Percentiles rank a stretch among this genome's conserved stretches.
Evolutionary conservation across 2,113 vertebrate species (phyloP).

Genomic region (Baryphthengus martii): DNA sequence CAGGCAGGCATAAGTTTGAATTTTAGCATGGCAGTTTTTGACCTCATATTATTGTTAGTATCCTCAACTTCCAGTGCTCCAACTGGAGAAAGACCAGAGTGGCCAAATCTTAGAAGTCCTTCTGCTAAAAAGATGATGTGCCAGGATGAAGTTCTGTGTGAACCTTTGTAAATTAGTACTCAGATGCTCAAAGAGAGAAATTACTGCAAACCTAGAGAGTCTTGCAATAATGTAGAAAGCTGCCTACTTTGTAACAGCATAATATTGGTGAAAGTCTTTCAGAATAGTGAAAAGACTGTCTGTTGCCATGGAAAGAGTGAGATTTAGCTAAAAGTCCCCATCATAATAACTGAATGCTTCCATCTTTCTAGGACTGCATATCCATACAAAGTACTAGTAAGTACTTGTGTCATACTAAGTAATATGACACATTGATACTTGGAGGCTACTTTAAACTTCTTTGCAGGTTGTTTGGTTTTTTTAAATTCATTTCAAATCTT

Average conservation of each 20-base stretch:
- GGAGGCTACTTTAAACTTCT: background rate
- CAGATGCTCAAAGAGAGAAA: background rate
- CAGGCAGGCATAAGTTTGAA: background rate
- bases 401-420: background rate
- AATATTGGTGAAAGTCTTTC: background rate
- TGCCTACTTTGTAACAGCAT: background rate
- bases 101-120: background rate
- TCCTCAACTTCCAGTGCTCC: background rate
- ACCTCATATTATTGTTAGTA: background rate
- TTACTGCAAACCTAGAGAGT: background rate
- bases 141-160: background rate
- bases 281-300: background rate
- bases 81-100: background rate
- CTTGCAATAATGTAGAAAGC: background rate
- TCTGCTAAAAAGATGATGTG: background rate
- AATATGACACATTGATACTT: background rate
- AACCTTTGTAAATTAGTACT: background rate
- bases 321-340: background rate
- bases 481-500: background rate
- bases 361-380: background rate
- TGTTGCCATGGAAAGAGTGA: background rate
- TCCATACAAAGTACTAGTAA: background rate
- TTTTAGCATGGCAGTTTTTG: background rate
- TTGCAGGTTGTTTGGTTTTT: background rate
- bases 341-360: background rate